Evolutionary conservation across 37 sponge, comb jelly and placozoan species (phyloP).

Genomic region (Theonella swinhoei): DNA sequence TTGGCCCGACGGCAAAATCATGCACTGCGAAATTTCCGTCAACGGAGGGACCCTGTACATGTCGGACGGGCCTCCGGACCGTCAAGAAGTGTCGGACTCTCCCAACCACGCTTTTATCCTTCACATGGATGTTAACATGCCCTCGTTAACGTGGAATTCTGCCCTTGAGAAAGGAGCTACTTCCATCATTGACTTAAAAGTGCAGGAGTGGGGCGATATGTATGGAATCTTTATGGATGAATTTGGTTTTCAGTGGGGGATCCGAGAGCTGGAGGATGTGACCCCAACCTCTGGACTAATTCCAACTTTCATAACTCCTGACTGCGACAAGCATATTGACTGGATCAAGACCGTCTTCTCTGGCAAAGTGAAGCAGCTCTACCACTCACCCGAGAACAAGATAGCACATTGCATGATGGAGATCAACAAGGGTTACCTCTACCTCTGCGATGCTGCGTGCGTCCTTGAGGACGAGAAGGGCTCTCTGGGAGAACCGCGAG

Average conservation of each 20-base stretch:
- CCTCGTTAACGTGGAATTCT: constrained; percentile 37
- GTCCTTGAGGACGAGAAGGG: neutral
- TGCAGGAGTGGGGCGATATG: constrained; percentile 68
- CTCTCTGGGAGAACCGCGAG: constrained; percentile 6
- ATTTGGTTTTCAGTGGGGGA: constrained; percentile 42
- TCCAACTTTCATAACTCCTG: constrained; percentile 45
- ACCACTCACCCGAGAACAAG: neutral
- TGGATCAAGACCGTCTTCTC: constrained; percentile 57
- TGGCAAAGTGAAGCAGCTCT: constrained; percentile 25
- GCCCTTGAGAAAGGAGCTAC: constrained; percentile 46
- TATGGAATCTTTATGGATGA: constrained; percentile 37
- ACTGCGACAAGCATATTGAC: constrained; percentile 54
- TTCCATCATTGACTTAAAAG: constrained; percentile 31
- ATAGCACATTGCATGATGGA: constrained; percentile 48
- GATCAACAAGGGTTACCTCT: constrained; percentile 33
- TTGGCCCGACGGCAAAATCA: constrained; percentile 16
- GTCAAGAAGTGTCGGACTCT: neutral
- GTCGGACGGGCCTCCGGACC: neutral
- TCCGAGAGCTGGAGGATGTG: neutral
- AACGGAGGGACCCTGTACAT: constrained; percentile 47
- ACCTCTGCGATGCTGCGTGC: constrained; percentile 14
- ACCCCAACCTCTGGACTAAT: constrained; percentile 17
- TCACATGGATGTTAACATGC: constrained; percentile 30
- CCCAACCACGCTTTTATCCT: neutral
- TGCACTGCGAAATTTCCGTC: constrained; percentile 31